A percentile compares a stretch with the other conserved stretches of the same genome.
Conservation (phyloP, 92 coral and sea anemone genomes). For the Ricordea florida region DNA sequence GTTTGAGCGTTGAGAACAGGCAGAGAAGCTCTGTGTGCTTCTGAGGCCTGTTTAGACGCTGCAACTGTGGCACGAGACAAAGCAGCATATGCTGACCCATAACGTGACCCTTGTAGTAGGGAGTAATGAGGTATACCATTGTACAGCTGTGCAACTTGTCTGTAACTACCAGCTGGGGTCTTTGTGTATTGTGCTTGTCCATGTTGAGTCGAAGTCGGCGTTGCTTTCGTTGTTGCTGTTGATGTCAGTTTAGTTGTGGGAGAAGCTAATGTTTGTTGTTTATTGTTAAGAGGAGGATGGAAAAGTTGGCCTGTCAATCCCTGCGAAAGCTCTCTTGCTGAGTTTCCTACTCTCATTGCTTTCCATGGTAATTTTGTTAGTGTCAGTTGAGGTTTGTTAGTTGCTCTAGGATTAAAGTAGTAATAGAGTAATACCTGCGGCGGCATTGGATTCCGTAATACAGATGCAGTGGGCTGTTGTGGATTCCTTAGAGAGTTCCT, state of each 20-base stretch:
- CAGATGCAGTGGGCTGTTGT: not conserved
- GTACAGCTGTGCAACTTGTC: slow-evolving; percentile 1
- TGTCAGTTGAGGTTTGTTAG: not conserved
- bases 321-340: not conserved
- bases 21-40: no score
- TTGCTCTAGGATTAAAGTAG: slow-evolving; percentile 20
- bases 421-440: slow-evolving; percentile 36
- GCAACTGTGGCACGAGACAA: not conserved
- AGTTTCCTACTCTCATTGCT: not conserved
- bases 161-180: not conserved
- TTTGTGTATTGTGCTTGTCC: not conserved
- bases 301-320: not conserved
- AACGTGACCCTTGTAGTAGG: not conserved
- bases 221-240: slow-evolving; percentile 12
- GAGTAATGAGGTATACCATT: not conserved
- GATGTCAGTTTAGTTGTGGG: not conserved
- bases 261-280: not conserved
- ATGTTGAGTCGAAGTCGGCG: not conserved
- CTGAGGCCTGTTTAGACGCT: no score
- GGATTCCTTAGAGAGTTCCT: not conserved
- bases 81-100: not conserved
- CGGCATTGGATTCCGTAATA: not conserved
- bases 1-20: no score
- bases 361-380: not conserved
- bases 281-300: not conserved